Percentiles rank a stretch among this genome's conserved stretches.
Evolutionary conservation across 2,113 vertebrate genomes (phyloP).

Genomic region (Desmodus rotundus): DNA sequence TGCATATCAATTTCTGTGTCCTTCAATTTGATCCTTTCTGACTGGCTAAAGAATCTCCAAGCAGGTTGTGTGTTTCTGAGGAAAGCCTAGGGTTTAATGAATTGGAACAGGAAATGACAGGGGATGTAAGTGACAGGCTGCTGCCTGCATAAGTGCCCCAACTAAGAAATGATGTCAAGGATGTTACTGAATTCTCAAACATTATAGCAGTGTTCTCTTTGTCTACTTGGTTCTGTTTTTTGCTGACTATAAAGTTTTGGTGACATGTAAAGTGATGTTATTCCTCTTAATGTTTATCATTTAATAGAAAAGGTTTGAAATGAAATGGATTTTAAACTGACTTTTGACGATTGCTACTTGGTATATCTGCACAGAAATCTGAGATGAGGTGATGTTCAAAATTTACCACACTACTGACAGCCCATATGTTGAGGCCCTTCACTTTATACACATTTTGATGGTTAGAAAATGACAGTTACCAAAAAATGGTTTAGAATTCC

Average conservation of each 20-base stretch:
- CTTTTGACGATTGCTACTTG: not conserved
- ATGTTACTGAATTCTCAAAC: not conserved
- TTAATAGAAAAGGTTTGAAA: constrained; percentile 26
- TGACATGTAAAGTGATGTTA: constrained; percentile 14
- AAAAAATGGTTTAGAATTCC: constrained; percentile 6
- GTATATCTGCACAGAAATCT: not conserved
- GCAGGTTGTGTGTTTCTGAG: not conserved
- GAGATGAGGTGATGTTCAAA: constrained; percentile 9
- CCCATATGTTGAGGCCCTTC: not conserved
- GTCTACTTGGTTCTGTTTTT: not conserved
- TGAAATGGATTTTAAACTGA: constrained; percentile 30
- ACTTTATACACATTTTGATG: not conserved
- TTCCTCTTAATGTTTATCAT: constrained; percentile 26
- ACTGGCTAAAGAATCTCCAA: constrained; percentile 3
- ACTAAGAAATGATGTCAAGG: not conserved
- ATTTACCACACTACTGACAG: not conserved
- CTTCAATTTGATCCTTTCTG: not conserved
- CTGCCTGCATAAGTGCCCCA: not conserved
- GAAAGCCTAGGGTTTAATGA: constrained; percentile 58
- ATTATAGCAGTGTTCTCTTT: not conserved
- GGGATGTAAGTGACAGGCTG: not conserved
- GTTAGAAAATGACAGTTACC: not conserved
- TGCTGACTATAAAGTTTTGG: constrained; percentile 17
- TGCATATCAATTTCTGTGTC: not conserved
- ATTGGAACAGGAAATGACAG: constrained; percentile 32